Conservation (phyloP, 2,113 vertebrate species). For the Arvicanthis niloticus region DNA sequence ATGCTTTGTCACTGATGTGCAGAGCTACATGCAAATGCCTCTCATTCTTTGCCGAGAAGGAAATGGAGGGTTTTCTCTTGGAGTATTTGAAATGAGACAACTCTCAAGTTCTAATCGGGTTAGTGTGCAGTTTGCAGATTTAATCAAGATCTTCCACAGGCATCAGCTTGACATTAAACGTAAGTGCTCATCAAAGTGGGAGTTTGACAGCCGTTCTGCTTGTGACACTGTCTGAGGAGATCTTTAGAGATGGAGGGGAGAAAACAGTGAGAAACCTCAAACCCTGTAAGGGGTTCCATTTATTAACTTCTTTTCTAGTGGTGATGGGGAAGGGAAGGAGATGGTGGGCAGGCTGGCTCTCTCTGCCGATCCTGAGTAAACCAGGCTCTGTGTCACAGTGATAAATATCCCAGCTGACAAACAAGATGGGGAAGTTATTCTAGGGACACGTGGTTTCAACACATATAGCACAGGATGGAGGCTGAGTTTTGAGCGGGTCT, state of each 20-base stretch:
- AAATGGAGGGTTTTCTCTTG: slow-evolving; percentile 64
- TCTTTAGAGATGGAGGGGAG: slow-evolving; percentile 70
- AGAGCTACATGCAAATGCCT: slow-evolving; percentile 50
- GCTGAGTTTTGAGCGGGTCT: neutral
- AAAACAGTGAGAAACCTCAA: slow-evolving; percentile 71
- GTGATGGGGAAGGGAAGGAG: neutral
- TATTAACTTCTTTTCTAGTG: slow-evolving; percentile 68
- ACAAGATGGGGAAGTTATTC: neutral
- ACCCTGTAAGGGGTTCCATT: slow-evolving; percentile 82
- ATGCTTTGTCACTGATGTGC: slow-evolving; percentile 48
- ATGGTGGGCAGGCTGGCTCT: neutral
- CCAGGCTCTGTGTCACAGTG: neutral
- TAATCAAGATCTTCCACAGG: slow-evolving; percentile 77
- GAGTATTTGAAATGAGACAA: slow-evolving; percentile 65
- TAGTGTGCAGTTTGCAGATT: slow-evolving; percentile 76
- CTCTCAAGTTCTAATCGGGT: slow-evolving; percentile 65
- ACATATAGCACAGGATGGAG: neutral
- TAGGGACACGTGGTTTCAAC: neutral
- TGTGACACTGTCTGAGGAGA: slow-evolving; percentile 65
- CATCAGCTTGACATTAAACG: slow-evolving; percentile 79
- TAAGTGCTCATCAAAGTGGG: slow-evolving; percentile 75
- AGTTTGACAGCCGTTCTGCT: slow-evolving; percentile 68
- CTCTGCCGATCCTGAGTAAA: neutral
- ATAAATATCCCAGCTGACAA: neutral
- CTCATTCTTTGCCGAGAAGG: slow-evolving; percentile 58